These are phyloP conservation scores for Hemichromis elongatus DNA, from an alignment of 2,113 vertebrate species.

Conservation along the genomic window DNA sequence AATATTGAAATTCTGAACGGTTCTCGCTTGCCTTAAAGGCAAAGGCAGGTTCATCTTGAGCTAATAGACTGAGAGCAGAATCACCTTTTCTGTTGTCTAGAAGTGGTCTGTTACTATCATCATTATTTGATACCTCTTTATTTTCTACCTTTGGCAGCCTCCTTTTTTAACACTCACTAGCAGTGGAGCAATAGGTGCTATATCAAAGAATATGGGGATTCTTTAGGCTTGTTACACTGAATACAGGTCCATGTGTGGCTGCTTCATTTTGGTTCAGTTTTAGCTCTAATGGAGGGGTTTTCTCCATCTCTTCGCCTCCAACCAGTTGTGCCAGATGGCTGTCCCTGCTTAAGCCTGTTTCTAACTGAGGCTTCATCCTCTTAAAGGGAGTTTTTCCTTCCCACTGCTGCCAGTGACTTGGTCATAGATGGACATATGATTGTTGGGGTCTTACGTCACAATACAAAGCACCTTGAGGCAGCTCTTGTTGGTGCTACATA, in stretches of 20 bases:
- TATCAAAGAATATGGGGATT: not conserved
- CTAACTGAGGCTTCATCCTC: not conserved
- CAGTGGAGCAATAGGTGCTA: not conserved
- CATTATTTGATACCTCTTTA: not conserved
- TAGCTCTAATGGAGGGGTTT: not conserved
- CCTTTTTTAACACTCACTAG: not conserved
- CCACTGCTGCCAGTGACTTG: not conserved
- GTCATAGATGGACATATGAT: not conserved
- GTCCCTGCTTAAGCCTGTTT: not conserved
- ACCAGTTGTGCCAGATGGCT: not conserved
- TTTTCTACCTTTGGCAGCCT: not conserved
- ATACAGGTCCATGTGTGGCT: not conserved
- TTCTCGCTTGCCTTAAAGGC: not conserved
- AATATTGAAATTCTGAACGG: slow-evolving; percentile 25
- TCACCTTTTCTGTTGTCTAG: not conserved
- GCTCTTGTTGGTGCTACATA: not conserved
- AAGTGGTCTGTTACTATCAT: not conserved
- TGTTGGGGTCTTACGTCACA: not conserved
- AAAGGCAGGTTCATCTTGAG: not conserved
- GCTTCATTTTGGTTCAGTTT: not conserved
- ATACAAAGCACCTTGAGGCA: not conserved
- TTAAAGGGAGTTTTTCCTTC: not conserved
- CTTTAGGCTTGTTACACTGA: not conserved
- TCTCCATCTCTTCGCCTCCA: not conserved
- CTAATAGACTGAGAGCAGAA: slow-evolving; percentile 10